Evolutionary conservation across 1,140 invertebrate species (phyloP).

Genomic region (Zaprionus camerounensis): DNA sequence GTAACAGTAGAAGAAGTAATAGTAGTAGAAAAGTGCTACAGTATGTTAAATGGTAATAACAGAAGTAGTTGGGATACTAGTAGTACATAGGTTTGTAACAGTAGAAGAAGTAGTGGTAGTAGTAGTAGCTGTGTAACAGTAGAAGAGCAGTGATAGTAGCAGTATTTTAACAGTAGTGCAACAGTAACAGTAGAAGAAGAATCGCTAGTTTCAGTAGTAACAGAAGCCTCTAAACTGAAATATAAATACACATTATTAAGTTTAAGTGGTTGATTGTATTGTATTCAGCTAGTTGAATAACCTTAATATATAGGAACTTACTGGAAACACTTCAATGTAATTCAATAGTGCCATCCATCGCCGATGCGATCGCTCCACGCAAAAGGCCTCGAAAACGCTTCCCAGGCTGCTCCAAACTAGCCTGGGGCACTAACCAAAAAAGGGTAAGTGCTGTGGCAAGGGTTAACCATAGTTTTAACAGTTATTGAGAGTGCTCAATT

Average conservation of each 20-base stretch:
- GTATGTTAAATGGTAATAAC: background rate
- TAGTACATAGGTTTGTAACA: background rate
- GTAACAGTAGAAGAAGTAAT: too few relatives aligned
- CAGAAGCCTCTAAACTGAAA: background rate
- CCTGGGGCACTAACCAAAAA: constrained; percentile 2
- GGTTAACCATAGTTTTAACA: constrained; percentile 32
- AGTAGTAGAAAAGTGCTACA: background rate
- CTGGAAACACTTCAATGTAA: too few relatives aligned
- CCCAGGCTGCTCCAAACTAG: background rate
- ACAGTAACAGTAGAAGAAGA: too few relatives aligned
- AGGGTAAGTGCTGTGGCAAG: constrained; percentile 17
- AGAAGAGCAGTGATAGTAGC: too few relatives aligned
- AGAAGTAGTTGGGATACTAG: background rate
- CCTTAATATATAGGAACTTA: background rate
- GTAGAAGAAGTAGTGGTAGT: background rate
- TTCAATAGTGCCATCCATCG: background rate
- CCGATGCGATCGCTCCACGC: background rate
- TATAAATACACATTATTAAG: background rate
- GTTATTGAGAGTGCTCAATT: constrained; percentile 54
- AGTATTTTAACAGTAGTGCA: too few relatives aligned
- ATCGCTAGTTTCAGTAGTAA: too few relatives aligned
- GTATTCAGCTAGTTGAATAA: too few relatives aligned
- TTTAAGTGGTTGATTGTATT: too few relatives aligned
- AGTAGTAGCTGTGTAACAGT: too few relatives aligned
- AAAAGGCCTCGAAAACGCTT: background rate